Conservation (phyloP, 2,888 invertebrate genomes). For the Pandemis heparana region DNA sequence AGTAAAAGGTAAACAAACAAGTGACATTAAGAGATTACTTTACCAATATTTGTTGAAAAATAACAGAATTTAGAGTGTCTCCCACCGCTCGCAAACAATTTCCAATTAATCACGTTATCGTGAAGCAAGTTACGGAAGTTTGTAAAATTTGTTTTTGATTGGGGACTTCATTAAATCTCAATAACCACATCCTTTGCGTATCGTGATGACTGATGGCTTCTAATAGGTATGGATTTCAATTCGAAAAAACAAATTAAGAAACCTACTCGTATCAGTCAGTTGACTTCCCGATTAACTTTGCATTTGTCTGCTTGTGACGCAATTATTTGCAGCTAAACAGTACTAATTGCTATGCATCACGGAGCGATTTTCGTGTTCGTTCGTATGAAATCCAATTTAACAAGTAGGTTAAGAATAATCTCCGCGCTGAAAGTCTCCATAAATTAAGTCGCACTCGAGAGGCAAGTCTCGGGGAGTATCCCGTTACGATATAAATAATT, state of each 20-base stretch:
- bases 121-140: background rate
- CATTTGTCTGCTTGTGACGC: conserved; percentile 9
- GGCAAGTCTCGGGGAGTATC: conserved; percentile 67
- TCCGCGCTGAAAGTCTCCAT: conserved; percentile 68
- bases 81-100: background rate
- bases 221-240: background rate
- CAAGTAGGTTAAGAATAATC: conserved; percentile 54
- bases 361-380: conserved; percentile 21
- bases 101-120: conserved; percentile 11
- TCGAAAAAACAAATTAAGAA: background rate
- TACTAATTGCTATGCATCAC: conserved; percentile 29
- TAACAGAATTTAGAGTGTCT: conserved; percentile 7
- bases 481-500: conserved; percentile 78
- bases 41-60: conserved; percentile 10
- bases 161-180: background rate
- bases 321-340: conserved; percentile 18
- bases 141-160: background rate
- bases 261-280: conserved; percentile 10
- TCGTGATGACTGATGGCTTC: background rate
- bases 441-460: conserved; percentile 73
- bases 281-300: conserved; percentile 13
- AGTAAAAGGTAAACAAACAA: conserved; percentile 12
- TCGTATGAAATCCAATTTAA: conserved; percentile 38
- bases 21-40: conserved; percentile 12
- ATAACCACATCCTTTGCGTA: background rate